Percentiles rank a stretch among this genome's conserved stretches.
These are phyloP conservation scores for Podarcis siculus DNA, from an alignment of 2,797 vertebrate species.

Conservation along the genomic window DNA sequence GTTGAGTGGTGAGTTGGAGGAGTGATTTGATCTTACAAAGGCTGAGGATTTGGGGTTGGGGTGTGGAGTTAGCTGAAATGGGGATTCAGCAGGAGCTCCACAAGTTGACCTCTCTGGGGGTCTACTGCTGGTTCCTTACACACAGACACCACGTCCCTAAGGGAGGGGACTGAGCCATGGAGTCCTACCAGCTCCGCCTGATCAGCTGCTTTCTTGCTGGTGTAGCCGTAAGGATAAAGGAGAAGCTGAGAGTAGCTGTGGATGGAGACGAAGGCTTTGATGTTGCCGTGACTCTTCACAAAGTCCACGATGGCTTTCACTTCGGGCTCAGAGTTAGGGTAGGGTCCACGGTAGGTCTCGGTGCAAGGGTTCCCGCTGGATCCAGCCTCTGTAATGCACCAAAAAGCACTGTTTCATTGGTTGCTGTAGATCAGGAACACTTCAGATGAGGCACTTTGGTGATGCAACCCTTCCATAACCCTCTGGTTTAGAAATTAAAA, in stretches of 20 bases:
- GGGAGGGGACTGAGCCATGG: too few species aligned
- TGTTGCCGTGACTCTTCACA: slow-evolving; percentile 84
- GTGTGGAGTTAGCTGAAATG: too few species aligned
- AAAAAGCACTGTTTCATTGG: background rate
- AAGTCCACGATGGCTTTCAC: slow-evolving; percentile 94
- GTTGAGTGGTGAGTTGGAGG: too few species aligned
- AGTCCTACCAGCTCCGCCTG: slow-evolving; percentile 84
- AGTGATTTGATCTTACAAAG: too few species aligned
- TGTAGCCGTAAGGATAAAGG: slow-evolving; percentile 93
- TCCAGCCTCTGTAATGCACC: slow-evolving; percentile 76
- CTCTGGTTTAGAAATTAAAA: background rate
- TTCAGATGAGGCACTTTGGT: background rate
- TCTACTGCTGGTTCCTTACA: too few species aligned
- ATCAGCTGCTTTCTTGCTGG: slow-evolving; percentile 60
- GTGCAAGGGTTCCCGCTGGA: slow-evolving; percentile 86
- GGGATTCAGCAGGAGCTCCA: too few species aligned
- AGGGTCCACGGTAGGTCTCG: slow-evolving; percentile 85
- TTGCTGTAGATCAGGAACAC: background rate
- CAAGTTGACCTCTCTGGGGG: too few species aligned
- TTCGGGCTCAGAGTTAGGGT: slow-evolving; percentile 87
- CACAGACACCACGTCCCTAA: too few species aligned
- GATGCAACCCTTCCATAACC: background rate
- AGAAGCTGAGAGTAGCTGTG: slow-evolving; percentile 96
- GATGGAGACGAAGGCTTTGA: slow-evolving; percentile 94
- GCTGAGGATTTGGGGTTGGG: too few species aligned